These are phyloP conservation scores for Palaemon carinicauda DNA, from an alignment of 1,140 invertebrate species.

Conservation along the genomic window DNA sequence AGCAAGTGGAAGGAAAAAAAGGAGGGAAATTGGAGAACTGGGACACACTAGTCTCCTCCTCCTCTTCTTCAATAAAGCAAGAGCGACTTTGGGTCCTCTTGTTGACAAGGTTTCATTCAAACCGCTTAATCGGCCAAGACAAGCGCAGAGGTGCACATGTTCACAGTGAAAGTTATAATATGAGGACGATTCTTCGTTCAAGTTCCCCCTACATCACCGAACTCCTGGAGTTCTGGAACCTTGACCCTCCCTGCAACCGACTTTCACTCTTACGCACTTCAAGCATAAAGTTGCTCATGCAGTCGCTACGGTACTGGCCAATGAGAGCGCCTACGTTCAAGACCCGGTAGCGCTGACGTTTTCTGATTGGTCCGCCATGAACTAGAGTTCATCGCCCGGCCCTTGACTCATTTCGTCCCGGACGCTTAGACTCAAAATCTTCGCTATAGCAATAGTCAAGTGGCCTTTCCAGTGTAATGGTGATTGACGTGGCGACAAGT, in stretches of 20 bases:
- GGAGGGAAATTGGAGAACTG: too few species aligned
- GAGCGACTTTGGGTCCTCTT: not conserved
- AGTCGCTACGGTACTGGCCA: not conserved
- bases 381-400: conserved; percentile 52
- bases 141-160: conserved; percentile 43
- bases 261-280: conserved; percentile 27
- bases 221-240: not conserved
- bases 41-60: too few species aligned
- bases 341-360: conserved; percentile 44
- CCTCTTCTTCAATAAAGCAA: too few species aligned
- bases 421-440: conserved; percentile 34
- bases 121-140: not conserved
- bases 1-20: too few species aligned
- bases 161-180: conserved; percentile 55
- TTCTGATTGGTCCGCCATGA: conserved; percentile 50
- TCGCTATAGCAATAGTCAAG: not conserved
- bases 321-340: conserved; percentile 36
- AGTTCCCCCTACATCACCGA: conserved; percentile 17
- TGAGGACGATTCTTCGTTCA: conserved; percentile 30
- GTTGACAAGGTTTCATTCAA: conserved; percentile 30
- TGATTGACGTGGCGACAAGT: conserved; percentile 37
- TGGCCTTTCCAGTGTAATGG: not conserved
- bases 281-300: conserved; percentile 36
- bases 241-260: conserved; percentile 40
- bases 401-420: conserved; percentile 53